Base-by-base conservation (phyloP, 2,797 vertebrate genomes). In the Pangasius krempfi region DNA sequence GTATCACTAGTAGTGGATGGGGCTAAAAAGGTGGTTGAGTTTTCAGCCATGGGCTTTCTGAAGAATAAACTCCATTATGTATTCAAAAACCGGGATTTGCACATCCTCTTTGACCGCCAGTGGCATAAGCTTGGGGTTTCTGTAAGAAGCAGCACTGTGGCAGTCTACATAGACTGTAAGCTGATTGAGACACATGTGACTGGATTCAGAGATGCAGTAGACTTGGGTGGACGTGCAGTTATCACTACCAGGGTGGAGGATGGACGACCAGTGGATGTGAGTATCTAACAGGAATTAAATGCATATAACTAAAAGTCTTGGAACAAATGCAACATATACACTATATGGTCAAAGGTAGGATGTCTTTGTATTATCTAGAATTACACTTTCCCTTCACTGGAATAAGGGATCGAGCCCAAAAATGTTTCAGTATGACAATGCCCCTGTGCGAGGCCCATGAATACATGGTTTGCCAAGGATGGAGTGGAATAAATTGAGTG, bases 111-210 rank as follows among this genome's bases (percentile, higher is more conserved):
- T 91, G 98, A 99, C 94, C 97, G 98, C 33, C 98, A 98, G 90
- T 99, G 98, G 98, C 98, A 99, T 96, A 99, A 98, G 94, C 95
- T 99, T 93, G 95, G 97, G 92, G 91, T 99, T 89, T 95, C 96
- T 16, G 94, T 99, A 12, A 96, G 97, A 91, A 95, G 95, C 50
- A 95, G 93, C 90, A 94, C 95, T 3, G 93, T 98, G 90, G 97
- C 97, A 85, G 92, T 99, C 89, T 98, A 98, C 92, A 90, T 98
- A 94, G 98, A 99, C 95, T 99, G 98, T 93, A 97, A 95, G 91
- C 95, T 99, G 89, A 95, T 98, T 93, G 98, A 98, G 90, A 96
- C 96, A 85, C 96, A 94, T 83, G 95, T 94, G 89, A 98, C 95
- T 5, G 96, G 96, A 6, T 95, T 95, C 90, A 97, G 94, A 92